A percentile compares a stretch with the other conserved stretches of the same genome.
phyloP scores from a whole-genome alignment of 2,888 invertebrate genomes.

The Synanthedon formicaeformis region DNA sequence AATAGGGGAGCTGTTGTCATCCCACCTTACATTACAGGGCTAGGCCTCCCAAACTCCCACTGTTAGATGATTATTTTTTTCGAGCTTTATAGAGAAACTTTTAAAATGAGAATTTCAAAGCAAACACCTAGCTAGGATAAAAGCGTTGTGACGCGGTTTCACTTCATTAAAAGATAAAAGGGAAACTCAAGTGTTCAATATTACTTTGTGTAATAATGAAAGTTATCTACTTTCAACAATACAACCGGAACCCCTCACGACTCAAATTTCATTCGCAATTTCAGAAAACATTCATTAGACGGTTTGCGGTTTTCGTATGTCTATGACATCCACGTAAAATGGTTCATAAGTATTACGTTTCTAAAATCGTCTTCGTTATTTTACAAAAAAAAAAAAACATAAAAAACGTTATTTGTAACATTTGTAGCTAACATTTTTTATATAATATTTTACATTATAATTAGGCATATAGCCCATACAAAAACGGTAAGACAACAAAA shows the following conservation, averaged over 20 bases:
- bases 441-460: no score
- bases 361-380: no score
- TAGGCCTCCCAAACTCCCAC: no score
- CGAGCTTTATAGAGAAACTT: background rate
- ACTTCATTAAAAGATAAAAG: constrained; percentile 33
- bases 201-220: constrained; percentile 7
- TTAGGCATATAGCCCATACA: no score
- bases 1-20: background rate
- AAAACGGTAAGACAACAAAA: no score
- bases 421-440: no score
- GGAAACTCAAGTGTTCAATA: constrained; percentile 16
- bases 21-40: no score
- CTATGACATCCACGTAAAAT: background rate
- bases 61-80: no score
- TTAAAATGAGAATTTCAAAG: background rate
- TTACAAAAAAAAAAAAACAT: no score
- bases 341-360: no score
- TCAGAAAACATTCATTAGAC: background rate
- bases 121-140: background rate
- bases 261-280: background rate
- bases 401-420: no score
- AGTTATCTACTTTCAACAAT: background rate
- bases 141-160: constrained; percentile 2
- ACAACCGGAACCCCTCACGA: background rate
- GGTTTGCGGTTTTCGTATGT: background rate